Evolutionary conservation across 2,888 invertebrate genomes (phyloP).

Genomic region (Cyclophora albipunctata): DNA sequence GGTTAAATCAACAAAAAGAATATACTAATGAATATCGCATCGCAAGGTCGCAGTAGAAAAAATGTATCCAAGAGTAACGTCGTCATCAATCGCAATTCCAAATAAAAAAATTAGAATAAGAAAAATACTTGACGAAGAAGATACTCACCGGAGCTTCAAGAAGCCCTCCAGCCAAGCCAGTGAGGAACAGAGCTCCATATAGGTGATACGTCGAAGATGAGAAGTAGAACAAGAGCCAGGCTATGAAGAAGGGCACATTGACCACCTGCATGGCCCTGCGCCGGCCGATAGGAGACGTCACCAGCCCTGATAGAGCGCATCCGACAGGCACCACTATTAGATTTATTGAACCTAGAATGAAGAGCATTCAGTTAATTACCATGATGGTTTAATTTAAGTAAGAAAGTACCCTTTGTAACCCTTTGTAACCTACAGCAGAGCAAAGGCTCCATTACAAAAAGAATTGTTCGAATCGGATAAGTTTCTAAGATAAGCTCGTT

Average conservation of each 20-base stretch:
- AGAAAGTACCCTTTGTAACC: no score
- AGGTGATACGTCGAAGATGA: constrained; percentile 77
- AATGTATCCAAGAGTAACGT: no score
- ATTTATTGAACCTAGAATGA: constrained; percentile 82
- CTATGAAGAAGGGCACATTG: constrained; percentile 82
- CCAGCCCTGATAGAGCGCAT: constrained; percentile 82
- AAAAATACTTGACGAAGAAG: background rate
- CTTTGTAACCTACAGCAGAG: no score
- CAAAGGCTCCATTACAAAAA: no score
- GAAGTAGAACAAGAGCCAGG: constrained; percentile 84
- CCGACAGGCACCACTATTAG: constrained; percentile 87
- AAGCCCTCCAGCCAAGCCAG: constrained; percentile 85
- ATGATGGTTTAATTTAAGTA: background rate
- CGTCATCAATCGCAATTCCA: no score
- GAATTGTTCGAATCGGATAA: no score
- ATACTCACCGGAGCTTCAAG: constrained; percentile 85
- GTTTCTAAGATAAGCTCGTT: no score
- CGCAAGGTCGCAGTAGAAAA: no score
- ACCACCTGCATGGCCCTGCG: constrained; percentile 84
- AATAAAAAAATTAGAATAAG: no score
- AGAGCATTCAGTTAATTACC: background rate
- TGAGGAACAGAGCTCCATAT: constrained; percentile 81
- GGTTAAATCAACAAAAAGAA: no score
- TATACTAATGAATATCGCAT: no score
- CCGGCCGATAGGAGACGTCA: constrained; percentile 83